Conservation (phyloP, 1,140 invertebrate species). For the Magallana angulata region DNA sequence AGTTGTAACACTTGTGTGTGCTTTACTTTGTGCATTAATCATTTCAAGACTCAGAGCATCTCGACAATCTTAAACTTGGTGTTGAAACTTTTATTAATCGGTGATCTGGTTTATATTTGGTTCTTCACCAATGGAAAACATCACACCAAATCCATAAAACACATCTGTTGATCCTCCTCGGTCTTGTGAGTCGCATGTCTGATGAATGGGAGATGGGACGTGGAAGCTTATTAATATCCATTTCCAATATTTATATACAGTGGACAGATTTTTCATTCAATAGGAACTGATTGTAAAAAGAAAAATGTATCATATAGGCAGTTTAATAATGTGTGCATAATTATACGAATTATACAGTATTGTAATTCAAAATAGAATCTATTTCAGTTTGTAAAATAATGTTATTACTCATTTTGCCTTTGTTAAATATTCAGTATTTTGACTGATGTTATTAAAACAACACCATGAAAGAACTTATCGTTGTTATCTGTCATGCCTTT, state of each 20-base stretch:
- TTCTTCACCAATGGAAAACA: neutral
- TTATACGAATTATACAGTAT: neutral
- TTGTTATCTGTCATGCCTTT: neutral
- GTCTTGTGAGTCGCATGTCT: slow-evolving; percentile 6
- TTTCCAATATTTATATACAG: neutral
- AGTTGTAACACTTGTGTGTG: slow-evolving; percentile 37
- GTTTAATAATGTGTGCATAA: neutral
- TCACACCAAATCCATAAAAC: neutral
- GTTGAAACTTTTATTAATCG: slow-evolving; percentile 11
- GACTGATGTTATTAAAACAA: slow-evolving; percentile 26
- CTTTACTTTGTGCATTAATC: slow-evolving; percentile 3
- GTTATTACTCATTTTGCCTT: neutral
- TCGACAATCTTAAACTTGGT: slow-evolving; percentile 20
- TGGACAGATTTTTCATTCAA: neutral
- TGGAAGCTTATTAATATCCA: slow-evolving; percentile 38
- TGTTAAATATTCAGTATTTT: neutral
- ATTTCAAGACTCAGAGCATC: slow-evolving; percentile 5
- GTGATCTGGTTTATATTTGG: slow-evolving; percentile 13
- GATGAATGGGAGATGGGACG: neutral
- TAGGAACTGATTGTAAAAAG: neutral
- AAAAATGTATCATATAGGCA: neutral
- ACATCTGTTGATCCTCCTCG: neutral
- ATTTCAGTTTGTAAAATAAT: neutral
- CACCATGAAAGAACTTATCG: neutral
- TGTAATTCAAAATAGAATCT: neutral